Conservation (phyloP, 37 sponge, comb jelly and placozoan genomes). For the Agelas oroides region DNA sequence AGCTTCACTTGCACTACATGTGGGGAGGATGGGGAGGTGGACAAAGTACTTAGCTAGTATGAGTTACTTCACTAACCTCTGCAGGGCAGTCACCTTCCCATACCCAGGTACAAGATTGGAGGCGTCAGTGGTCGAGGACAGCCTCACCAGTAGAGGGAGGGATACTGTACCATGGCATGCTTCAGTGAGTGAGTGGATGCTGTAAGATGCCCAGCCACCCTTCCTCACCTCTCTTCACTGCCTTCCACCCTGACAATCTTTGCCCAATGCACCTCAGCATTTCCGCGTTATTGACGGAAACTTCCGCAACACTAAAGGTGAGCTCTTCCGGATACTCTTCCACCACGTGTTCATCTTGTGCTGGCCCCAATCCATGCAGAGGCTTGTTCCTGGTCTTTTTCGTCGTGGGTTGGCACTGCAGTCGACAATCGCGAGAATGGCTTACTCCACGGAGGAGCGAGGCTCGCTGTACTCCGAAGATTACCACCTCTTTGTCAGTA, state of each 20-base stretch:
- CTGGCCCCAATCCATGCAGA: too few relatives aligned
- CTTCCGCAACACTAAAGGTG: too few relatives aligned
- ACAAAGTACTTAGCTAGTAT: neutral
- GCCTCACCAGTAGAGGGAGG: neutral
- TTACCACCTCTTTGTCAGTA: slow-evolving; percentile 81
- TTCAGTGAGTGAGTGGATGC: too few relatives aligned
- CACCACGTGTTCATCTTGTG: too few relatives aligned
- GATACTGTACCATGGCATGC: neutral
- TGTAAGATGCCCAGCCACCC: neutral
- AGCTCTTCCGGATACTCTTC: too few relatives aligned
- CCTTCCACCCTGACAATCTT: neutral
- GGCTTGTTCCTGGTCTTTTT: too few relatives aligned
- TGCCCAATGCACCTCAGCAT: neutral
- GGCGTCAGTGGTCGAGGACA: neutral
- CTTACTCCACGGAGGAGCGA: slow-evolving; percentile 71
- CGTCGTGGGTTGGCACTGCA: too few relatives aligned
- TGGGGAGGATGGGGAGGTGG: neutral
- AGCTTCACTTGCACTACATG: neutral
- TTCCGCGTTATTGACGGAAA: too few relatives aligned
- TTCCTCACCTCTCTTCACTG: neutral
- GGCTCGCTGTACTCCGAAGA: slow-evolving; percentile 76
- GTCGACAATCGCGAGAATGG: slow-evolving; percentile 8
- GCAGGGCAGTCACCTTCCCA: neutral
- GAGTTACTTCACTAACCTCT: neutral
- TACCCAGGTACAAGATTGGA: slow-evolving; percentile 12